Evolutionary conservation across 1,140 invertebrate genomes (phyloP).

Genomic region (Caenorhabditis tropicalis): DNA sequence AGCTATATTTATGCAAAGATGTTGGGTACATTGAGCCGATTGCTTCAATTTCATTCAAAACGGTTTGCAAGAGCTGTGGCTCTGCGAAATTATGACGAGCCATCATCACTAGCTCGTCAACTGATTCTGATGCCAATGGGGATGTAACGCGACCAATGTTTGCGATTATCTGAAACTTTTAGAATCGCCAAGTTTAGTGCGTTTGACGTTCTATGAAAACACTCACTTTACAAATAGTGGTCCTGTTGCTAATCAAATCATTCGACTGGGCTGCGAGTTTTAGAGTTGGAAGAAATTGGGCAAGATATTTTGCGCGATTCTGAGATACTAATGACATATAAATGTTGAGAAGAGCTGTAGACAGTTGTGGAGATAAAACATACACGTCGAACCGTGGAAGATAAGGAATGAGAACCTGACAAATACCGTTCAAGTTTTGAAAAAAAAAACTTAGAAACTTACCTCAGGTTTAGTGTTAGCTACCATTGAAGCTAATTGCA

Average conservation of each 20-base stretch:
- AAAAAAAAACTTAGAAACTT: conserved; percentile 68
- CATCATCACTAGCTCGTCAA: conserved; percentile 58
- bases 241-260: conserved; percentile 11
- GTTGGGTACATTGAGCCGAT: conserved; percentile 57
- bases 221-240: conserved; percentile 29
- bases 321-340: conserved; percentile 80
- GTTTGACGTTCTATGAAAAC: too few relatives aligned
- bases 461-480: conserved; percentile 82
- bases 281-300: conserved; percentile 14
- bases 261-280: neutral
- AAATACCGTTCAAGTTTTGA: neutral
- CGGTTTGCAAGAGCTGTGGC: conserved; percentile 52
- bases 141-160: conserved; percentile 57
- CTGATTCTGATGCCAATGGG: conserved; percentile 57
- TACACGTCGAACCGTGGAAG: conserved; percentile 82
- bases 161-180: conserved; percentile 58
- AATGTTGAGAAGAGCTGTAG: conserved; percentile 79
- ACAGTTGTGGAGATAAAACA: conserved; percentile 76
- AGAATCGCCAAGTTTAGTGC: too few relatives aligned
- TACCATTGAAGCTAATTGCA: conserved; percentile 82
- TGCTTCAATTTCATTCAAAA: conserved; percentile 63
- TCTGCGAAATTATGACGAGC: conserved; percentile 8
- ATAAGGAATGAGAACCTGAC: conserved; percentile 80
- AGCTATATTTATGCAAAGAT: conserved; percentile 52
- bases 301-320: conserved; percentile 10